Conservation (phyloP, 2,888 invertebrate genomes). For the Griposia aprilina region DNA sequence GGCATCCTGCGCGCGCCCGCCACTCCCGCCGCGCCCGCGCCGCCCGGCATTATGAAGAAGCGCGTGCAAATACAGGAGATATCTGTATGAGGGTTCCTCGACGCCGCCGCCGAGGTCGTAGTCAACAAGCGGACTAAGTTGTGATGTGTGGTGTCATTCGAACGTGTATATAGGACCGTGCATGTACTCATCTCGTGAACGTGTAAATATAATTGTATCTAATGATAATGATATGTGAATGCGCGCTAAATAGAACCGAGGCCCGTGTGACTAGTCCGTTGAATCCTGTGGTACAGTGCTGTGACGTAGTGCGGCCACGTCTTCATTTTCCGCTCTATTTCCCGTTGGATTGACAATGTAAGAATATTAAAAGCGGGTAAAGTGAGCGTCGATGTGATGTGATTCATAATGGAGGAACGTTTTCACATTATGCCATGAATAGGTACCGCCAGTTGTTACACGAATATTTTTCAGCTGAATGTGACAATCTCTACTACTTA, state of each 20-base stretch:
- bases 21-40: slow-evolving; percentile 89
- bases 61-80: slow-evolving; percentile 98
- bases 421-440: slow-evolving; percentile 48
- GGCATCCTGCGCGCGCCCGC: slow-evolving; percentile 88
- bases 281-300: slow-evolving; percentile 69
- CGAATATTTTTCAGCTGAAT: slow-evolving; percentile 52
- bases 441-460: slow-evolving; percentile 40
- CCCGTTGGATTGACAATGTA: slow-evolving; percentile 69
- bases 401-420: slow-evolving; percentile 61
- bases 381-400: slow-evolving; percentile 59
- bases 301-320: slow-evolving; percentile 68
- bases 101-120: slow-evolving; percentile 84
- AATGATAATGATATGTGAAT: slow-evolving; percentile 57
- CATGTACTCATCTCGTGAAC: slow-evolving; percentile 45
- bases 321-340: slow-evolving; percentile 73
- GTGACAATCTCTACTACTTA: slow-evolving; percentile 24
- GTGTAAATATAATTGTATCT: slow-evolving; percentile 71
- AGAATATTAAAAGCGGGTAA: slow-evolving; percentile 65
- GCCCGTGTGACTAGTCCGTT: slow-evolving; percentile 69
- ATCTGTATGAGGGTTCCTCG: slow-evolving; percentile 93
- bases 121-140: slow-evolving; percentile 88
- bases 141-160: slow-evolving; percentile 74
- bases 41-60: slow-evolving; percentile 95
- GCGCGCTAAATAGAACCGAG: slow-evolving; percentile 69
- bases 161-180: slow-evolving; percentile 70